These are phyloP conservation scores for Ormyrus pomaceus DNA, from an alignment of 2,888 invertebrate genomes.

Conservation along the genomic window DNA sequence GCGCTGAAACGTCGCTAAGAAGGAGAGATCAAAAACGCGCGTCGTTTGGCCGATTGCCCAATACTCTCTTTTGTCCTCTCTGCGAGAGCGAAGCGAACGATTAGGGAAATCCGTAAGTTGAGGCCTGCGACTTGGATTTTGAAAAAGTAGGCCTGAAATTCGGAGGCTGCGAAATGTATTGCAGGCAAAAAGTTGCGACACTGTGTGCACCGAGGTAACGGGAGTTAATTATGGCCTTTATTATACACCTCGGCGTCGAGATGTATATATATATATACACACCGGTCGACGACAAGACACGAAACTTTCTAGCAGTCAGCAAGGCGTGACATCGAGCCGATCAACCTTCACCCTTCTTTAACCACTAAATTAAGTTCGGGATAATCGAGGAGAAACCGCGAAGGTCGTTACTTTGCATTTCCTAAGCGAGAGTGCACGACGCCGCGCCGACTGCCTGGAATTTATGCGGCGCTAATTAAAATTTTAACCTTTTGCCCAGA, in stretches of 20 bases:
- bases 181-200: not conserved
- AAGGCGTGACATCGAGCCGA: constrained; percentile 37
- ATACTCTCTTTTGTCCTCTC: not conserved
- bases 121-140: not conserved
- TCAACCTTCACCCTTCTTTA: constrained; percentile 41
- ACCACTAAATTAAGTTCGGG: constrained; percentile 47
- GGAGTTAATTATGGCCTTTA: constrained; percentile 20
- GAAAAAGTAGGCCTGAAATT: not conserved
- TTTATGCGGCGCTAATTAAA: constrained; percentile 18
- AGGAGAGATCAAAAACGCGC: constrained; percentile 26
- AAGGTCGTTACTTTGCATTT: constrained; percentile 50
- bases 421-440: constrained; percentile 10
- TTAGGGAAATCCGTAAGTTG: too few relatives aligned
- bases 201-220: not conserved
- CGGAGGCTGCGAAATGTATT: not conserved
- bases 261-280: not conserved
- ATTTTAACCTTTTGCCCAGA: not conserved
- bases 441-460: not conserved
- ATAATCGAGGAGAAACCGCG: constrained; percentile 46
- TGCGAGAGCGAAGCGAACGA: too few relatives aligned
- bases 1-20: constrained; percentile 7
- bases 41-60: constrained; percentile 28
- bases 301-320: constrained; percentile 46
- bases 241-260: not conserved
- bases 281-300: not conserved